Base-by-base conservation (phyloP, 2,888 invertebrate genomes). In the Dichetophora obliterata region DNA sequence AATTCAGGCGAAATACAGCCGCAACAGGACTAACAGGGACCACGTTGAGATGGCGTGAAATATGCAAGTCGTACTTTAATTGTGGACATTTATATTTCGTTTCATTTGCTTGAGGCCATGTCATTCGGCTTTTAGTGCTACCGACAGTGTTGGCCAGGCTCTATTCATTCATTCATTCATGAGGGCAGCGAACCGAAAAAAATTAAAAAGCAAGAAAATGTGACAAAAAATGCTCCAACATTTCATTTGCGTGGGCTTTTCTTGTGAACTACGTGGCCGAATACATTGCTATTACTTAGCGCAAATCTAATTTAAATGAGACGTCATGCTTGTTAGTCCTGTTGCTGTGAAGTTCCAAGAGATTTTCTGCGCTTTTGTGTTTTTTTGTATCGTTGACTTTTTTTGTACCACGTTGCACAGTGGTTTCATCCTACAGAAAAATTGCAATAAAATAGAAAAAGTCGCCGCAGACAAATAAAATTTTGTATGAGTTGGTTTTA, bases 251-350 rank as follows among this genome's bases (percentile, higher is more conserved):
- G 11, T 14, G 43, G 11, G 4, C 14, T 43, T 1, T 43, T 14
- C 43, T 43, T 43, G 43, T 43, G 43, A 14, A 43, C 43, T 43
- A 43, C 6, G 6, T 43, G 43, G 34, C 14, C 63, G 24, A 27
- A n/a, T n/a, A 5, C 34, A 27, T 14, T 22, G 54, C 54, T 22
- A 22, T 22, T 54, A 19, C 11, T 54, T 54, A 22, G 54, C 63
- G 48, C 43, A 61, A 54, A 74, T 74, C 65, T 74, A 52, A 74
- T 74, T 74, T 74, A 74, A 74, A 74, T 54, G 65, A 66, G 74
- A 74, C 54, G 74, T 66, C 74, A 65, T 65, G 65, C 52, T 66
- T 37, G 74, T 61, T 73, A 27, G 52, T 22, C n/a, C 19, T 34
- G 37, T 27, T 63, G 63, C 43, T 43, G 11, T 43, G 14, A 43